Base-by-base conservation (phyloP, 2,797 vertebrate species). In the Gila robusta region DNA sequence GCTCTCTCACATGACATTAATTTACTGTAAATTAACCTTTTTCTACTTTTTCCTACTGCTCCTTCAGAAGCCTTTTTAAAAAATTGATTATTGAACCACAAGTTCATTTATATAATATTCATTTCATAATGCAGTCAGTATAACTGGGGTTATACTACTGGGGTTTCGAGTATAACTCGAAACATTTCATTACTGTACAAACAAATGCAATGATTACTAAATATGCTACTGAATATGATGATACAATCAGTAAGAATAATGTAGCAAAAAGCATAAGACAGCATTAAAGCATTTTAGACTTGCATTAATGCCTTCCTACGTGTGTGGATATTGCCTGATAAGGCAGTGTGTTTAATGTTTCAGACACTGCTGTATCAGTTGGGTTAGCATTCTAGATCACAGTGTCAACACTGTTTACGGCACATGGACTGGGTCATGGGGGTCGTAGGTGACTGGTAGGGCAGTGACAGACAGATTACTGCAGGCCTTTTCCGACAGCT, bases 401-500 rank as follows among this genome's bases (percentile, higher is more conserved):
- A 32, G n/a, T 44, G 83, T 79, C 80, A 79, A 66, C 21, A 39
- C 32, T 39, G 49, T 86, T 72, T 81, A 39, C 32, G 12, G 39
- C 32, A 35, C 77, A 80, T 28, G 41, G 44, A 80, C 49, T 17
- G 54, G 83, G 81, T 70, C 56, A 62, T 5, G 1, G 84, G 35
- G 76, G 82, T 79, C 83, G 9, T 37, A 82, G 88, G 86, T 89
- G 81, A 80, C 77, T 12, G 67, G 44, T 32, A 73, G 64, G 69
- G 39, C 69, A 83, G 64, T 56, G 11, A 32, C 70, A 17, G 67
- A n/a, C 39, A 78, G 79, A 81, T 87, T 76, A 81, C 69, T 39
- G 8, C 21, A 87, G 17, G 85, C 59, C 59, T 82, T 52, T 72
- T 79, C 67, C 82, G 28, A 90, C 89, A 89, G 89, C 89, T 90